phyloP scores from a whole-genome alignment of 2,113 vertebrate species.

The Notarius quadriscutis region DNA sequence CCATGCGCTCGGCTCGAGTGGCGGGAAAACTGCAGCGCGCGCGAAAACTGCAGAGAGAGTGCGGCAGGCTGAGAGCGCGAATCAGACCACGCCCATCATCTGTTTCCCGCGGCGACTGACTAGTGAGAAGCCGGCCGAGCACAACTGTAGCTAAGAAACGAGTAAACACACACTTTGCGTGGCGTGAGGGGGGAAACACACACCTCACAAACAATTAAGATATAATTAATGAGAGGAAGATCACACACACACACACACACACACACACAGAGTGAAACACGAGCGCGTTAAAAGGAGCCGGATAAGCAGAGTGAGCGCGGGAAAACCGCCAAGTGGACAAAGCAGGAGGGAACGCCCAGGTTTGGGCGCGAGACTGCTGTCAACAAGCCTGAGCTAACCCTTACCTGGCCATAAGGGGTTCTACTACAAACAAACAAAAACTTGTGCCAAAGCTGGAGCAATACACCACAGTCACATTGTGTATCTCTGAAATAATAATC shows the following conservation, averaged over 20 bases:
- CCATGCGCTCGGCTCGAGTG: slow-evolving; percentile 40
- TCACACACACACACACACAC: slow-evolving; percentile 36
- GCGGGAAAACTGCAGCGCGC: slow-evolving; percentile 58
- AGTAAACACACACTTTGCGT: slow-evolving; percentile 23
- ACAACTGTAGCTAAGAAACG: slow-evolving; percentile 43
- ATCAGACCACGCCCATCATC: slow-evolving; percentile 39
- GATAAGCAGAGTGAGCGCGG: not conserved
- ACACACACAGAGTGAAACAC: slow-evolving; percentile 25
- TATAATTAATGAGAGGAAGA: not conserved
- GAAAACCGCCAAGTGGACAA: not conserved
- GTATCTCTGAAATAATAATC: not conserved
- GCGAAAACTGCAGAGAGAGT: slow-evolving; percentile 34
- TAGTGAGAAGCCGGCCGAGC: not conserved
- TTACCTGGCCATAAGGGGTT: not conserved
- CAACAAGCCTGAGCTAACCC: not conserved
- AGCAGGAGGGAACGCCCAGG: slow-evolving; percentile 8
- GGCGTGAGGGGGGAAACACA: slow-evolving; percentile 20
- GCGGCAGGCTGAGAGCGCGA: slow-evolving; percentile 33
- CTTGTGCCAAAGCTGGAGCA: not conserved
- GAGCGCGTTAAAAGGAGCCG: not conserved
- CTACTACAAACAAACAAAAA: not conserved
- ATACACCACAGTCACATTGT: not conserved
- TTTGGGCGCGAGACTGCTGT: slow-evolving; percentile 31
- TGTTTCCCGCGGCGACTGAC: slow-evolving; percentile 41
- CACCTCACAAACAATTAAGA: slow-evolving; percentile 1